A percentile compares a stretch with the other conserved stretches of the same genome.
Conservation (phyloP, 1,140 invertebrate genomes). For the Zaprionus ghesquierei region DNA sequence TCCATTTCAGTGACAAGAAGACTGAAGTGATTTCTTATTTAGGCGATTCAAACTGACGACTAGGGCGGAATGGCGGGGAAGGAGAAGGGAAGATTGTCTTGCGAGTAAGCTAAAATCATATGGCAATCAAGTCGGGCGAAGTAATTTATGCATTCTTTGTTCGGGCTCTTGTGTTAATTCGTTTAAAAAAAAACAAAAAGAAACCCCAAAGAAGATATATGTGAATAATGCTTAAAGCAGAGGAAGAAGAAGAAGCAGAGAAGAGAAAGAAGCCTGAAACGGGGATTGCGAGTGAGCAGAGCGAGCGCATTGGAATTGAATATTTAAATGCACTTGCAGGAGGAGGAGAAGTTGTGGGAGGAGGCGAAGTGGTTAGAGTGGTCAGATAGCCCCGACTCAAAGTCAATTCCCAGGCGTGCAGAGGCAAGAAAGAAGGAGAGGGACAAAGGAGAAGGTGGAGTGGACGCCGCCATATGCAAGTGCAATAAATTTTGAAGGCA, state of each 20-base stretch:
- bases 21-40: conserved; percentile 47
- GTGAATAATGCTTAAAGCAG: conserved; percentile 29
- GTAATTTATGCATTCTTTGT: conserved; percentile 78
- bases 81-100: no score
- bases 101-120: conserved; percentile 30
- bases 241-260: conserved; percentile 26
- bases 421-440: no score
- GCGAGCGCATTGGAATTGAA: conserved; percentile 45
- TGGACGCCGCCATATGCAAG: conserved; percentile 22
- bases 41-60: conserved; percentile 6
- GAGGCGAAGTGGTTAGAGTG: background rate
- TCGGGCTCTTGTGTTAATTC: conserved; percentile 63
- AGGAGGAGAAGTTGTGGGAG: background rate
- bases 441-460: background rate
- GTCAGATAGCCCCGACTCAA: conserved; percentile 28
- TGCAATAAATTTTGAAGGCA: conserved; percentile 61
- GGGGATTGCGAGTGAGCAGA: conserved; percentile 45
- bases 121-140: conserved; percentile 31
- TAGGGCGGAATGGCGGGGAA: background rate
- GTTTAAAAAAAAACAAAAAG: conserved; percentile 54
- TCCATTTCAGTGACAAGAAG: conserved; percentile 53
- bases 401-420: conserved; percentile 4
- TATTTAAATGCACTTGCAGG: conserved; percentile 66
- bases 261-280: conserved; percentile 15
- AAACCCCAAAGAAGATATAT: conserved; percentile 32